A percentile compares a stretch with the other conserved stretches of the same genome.
Evolutionary conservation across 2,888 invertebrate species (phyloP).

Genomic region (Drosophila cracens): DNA sequence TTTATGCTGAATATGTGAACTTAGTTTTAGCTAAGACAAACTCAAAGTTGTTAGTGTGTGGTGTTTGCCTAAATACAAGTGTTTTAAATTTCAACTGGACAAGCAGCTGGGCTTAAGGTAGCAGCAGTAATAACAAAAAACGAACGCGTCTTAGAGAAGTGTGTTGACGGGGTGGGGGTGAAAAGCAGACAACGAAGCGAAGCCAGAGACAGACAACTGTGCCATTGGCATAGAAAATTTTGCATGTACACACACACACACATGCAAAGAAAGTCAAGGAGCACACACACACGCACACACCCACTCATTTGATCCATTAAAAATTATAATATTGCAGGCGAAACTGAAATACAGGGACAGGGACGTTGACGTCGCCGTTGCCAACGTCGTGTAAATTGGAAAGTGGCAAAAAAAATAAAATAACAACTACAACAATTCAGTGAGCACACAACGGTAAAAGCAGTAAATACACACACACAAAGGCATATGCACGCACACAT

Average conservation of each 20-base stretch:
- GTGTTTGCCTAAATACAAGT: constrained; percentile 24
- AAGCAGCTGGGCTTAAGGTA: constrained; percentile 42
- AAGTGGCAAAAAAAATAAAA: constrained; percentile 56
- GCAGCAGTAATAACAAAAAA: constrained; percentile 26
- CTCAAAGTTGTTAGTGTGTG: neutral
- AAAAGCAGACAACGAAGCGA: constrained; percentile 43
- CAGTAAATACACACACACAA: constrained; percentile 27
- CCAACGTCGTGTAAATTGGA: constrained; percentile 61
- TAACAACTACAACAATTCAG: constrained; percentile 12
- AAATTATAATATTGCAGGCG: constrained; percentile 52
- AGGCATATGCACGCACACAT: constrained; percentile 48
- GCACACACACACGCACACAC: constrained; percentile 10
- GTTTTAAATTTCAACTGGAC: constrained; percentile 3
- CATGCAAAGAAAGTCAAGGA: constrained; percentile 21
- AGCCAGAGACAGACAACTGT: constrained; percentile 53
- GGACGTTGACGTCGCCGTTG: constrained; percentile 48
- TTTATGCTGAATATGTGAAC: constrained; percentile 1
- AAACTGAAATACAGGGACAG: constrained; percentile 50
- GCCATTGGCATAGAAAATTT: constrained; percentile 78
- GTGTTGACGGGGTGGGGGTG: constrained; percentile 34
- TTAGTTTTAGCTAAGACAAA: neutral
- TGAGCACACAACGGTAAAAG: constrained; percentile 63
- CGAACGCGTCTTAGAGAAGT: constrained; percentile 42
- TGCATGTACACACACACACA: constrained; percentile 47
- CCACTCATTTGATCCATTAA: constrained; percentile 31